Base-by-base conservation (phyloP, 2,888 invertebrate species). In the Chrysolina americana region DNA sequence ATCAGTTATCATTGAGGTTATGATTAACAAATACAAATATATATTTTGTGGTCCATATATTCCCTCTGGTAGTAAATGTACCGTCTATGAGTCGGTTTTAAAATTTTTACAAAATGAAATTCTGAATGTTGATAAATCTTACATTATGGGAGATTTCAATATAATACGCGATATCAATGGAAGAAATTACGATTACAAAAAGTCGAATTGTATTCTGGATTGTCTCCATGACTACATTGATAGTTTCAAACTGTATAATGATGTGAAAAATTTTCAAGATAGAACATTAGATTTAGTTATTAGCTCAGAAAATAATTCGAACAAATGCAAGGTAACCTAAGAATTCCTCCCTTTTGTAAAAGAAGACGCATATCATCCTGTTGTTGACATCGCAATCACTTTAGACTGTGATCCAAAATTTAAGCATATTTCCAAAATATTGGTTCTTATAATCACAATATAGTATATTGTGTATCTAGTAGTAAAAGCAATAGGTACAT, bases 211-310 rank as follows among this genome's bases (percentile, higher is more conserved):
- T 19, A 66, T 48, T 11, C 21, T 5, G 1, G 68, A 56, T 11
- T 6, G 48, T 65, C 17, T 65, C 23, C 3, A 68, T 3, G 63
- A 70, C 44, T 70, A 63, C 17, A 59, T 63, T n/a, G 63, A 70
- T 63, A 17, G 41, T 36, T 11, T 48, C 48, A 11, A 21, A 28
- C 44, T 48, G 15, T 70, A 63, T 41, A 70, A 64, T 70, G 50
- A 48, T n/a, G n/a, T 70, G 8, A 47, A 17, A 28, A 63, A 70
- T 41, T 23, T 41, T 15, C 70, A 48, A 63, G 63, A 21, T 15
- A 68, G 44, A 68, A 44, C 68, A 15, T 44, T 63, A 28, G 64
- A 63, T 70, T 23, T n/a, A n/a, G n/a, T n/a, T n/a, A n/a, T n/a
- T n/a, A n/a, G n/a, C n/a, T n/a, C n/a, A n/a, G n/a, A n/a, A 48